phyloP scores from a whole-genome alignment of 2,113 vertebrate species.

The Pavo muticus region DNA sequence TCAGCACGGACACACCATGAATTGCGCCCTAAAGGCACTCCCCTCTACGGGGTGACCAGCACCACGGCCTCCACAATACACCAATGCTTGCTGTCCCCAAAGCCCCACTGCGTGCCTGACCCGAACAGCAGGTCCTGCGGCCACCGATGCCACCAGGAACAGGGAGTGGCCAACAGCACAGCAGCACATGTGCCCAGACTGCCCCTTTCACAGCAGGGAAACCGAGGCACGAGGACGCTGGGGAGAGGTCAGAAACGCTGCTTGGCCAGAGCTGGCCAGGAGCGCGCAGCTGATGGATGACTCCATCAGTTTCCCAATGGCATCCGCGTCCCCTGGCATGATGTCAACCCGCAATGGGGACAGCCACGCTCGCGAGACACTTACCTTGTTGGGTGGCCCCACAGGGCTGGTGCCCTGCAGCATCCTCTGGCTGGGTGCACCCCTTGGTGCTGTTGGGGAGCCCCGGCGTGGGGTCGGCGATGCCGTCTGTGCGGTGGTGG shows the following conservation, averaged over 20 bases:
- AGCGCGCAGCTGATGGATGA: neutral
- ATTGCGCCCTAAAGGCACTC: neutral
- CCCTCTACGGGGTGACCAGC: neutral
- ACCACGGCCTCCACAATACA: neutral
- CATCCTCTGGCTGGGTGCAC: constrained; percentile 40
- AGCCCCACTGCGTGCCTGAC: neutral
- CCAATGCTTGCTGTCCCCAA: accelerated
- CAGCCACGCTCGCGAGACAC: neutral
- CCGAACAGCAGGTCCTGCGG: neutral
- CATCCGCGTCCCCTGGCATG: neutral
- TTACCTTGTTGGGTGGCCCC: constrained; percentile 37
- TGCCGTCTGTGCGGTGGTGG: neutral
- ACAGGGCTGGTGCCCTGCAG: constrained; percentile 43
- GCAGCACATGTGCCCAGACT: neutral
- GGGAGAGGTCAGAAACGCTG: neutral
- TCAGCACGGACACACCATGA: accelerated
- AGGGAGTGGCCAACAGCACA: neutral
- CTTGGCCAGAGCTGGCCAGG: neutral
- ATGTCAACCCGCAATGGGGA: neutral
- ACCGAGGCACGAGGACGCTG: neutral
- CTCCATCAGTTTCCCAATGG: accelerated
- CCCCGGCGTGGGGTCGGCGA: constrained; percentile 23
- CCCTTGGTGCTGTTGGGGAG: constrained; percentile 28
- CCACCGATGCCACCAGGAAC: neutral
- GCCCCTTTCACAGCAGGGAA: neutral